Conservation (phyloP, 2,113 vertebrate species). For the Ia io region DNA sequence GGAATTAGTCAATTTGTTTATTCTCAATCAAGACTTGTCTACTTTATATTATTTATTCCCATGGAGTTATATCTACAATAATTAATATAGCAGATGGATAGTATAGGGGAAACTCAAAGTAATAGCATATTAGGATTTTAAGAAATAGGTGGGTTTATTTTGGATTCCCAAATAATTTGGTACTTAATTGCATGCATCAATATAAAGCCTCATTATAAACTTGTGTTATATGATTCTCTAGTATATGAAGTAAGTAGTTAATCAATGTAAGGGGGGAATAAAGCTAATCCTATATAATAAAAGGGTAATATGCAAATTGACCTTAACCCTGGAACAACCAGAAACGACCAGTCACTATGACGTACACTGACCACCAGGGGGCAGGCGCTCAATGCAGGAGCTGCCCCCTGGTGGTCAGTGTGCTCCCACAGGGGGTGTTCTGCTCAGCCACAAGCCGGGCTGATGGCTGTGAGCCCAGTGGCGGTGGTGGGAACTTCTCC, state of each 20-base stretch:
- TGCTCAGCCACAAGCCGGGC: too few species aligned
- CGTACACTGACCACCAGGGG: too few species aligned
- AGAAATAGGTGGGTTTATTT: background rate
- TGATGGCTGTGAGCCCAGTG: too few species aligned
- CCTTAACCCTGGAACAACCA: too few species aligned
- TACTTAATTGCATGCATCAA: background rate
- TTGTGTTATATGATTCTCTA: background rate
- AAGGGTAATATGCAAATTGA: too few species aligned
- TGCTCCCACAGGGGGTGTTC: too few species aligned
- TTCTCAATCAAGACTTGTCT: constrained; percentile 8
- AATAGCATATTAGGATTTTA: constrained; percentile 19
- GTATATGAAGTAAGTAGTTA: background rate
- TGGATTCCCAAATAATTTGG: background rate
- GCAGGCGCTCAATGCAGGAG: too few species aligned
- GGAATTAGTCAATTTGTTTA: constrained; percentile 10
- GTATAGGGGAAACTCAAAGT: background rate
- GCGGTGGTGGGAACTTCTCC: too few species aligned
- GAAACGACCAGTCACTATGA: too few species aligned
- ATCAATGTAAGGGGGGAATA: background rate
- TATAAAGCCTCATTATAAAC: constrained; percentile 1
- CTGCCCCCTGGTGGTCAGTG: too few species aligned
- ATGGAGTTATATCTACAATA: constrained; percentile 25
- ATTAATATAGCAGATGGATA: constrained; percentile 39
- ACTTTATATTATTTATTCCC: constrained; percentile 7
- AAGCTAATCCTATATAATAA: background rate